phyloP scores from a whole-genome alignment of 2,888 invertebrate species.

The Polietes domitor region DNA sequence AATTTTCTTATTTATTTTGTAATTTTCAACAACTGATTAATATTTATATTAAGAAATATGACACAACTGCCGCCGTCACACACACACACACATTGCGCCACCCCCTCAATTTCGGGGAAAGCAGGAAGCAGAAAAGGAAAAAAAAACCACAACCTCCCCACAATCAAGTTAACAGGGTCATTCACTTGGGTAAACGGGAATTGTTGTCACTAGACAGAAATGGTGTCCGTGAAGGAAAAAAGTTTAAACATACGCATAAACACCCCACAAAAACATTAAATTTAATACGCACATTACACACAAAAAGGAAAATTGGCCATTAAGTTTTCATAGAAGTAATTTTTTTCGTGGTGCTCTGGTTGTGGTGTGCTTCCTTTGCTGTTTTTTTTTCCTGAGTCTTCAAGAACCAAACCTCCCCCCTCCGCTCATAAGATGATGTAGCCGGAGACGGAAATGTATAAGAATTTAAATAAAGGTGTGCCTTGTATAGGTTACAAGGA shows the following conservation, averaged over 20 bases:
- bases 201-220: neutral
- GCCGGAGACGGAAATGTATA: neutral
- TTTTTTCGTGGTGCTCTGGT: constrained; percentile 42
- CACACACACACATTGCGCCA: neutral
- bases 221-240: neutral
- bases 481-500: constrained; percentile 62
- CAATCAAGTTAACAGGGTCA: constrained; percentile 62
- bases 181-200: constrained; percentile 54
- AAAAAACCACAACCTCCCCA: neutral
- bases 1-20: constrained; percentile 38
- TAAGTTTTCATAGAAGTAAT: constrained; percentile 70
- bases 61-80: constrained; percentile 25
- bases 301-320: constrained; percentile 77
- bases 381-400: neutral
- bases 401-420: neutral
- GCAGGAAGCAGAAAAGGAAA: neutral
- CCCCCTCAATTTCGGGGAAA: neutral
- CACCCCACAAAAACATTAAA: constrained; percentile 78
- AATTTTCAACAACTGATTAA: constrained; percentile 38
- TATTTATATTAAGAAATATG: constrained; percentile 40
- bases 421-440: neutral
- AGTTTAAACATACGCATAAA: constrained; percentile 71
- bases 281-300: constrained; percentile 78
- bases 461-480: constrained; percentile 77
- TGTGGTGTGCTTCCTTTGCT: neutral